Percentiles rank a stretch among this genome's conserved stretches.
Conservation (phyloP, 2,113 vertebrate species). For the Macheiramphus alcinus region DNA sequence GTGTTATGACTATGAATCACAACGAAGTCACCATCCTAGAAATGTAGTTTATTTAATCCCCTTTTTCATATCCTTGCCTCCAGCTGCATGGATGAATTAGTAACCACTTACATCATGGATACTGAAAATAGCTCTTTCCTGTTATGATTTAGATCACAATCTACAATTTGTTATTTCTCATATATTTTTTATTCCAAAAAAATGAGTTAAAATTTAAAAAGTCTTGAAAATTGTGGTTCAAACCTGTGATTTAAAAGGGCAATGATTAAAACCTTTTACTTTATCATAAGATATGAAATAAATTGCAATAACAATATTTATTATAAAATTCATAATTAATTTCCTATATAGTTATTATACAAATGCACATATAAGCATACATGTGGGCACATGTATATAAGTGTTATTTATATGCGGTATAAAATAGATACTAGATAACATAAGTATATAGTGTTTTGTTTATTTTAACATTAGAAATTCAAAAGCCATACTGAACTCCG, state of each 20-base stretch:
- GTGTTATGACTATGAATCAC: conserved; percentile 5
- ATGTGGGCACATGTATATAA: neutral
- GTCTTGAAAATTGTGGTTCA: neutral
- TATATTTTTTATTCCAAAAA: neutral
- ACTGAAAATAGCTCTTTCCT: conserved; percentile 6
- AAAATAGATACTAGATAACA: neutral
- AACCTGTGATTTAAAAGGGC: neutral
- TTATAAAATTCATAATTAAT: neutral
- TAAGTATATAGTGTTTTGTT: neutral
- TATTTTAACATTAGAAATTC: neutral
- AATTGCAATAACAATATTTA: neutral
- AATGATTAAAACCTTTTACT: neutral
- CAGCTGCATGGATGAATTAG: neutral
- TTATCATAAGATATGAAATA: neutral
- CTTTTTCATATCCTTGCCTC: neutral
- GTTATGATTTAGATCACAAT: conserved; percentile 11
- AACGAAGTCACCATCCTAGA: neutral
- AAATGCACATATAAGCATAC: neutral
- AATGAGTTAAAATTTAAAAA: neutral
- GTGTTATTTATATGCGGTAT: neutral
- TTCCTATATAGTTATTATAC: neutral
- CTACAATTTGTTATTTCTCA: neutral
- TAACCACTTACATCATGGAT: conserved; percentile 18
- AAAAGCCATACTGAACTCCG: neutral
- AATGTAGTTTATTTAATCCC: neutral